Conservation (phyloP, 2,888 invertebrate genomes). For the Microchrysa polita region DNA sequence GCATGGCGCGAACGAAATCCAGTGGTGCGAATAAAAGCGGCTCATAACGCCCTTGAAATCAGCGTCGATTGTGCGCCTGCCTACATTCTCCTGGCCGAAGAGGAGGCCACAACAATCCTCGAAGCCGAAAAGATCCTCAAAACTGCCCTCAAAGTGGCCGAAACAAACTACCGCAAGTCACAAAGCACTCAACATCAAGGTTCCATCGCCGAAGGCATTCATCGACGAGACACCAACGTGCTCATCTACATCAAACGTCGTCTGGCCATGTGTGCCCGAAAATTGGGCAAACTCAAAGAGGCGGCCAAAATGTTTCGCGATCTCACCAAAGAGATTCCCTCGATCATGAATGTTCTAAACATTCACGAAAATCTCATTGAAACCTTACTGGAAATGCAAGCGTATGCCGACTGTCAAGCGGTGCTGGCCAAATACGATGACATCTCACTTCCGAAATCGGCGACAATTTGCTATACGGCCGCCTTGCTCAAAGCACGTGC, state of each 20-base stretch:
- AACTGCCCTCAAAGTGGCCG: conserved; percentile 85
- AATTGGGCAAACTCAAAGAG: conserved; percentile 92
- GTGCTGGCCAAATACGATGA: conserved; percentile 92
- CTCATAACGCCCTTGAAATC: conserved; percentile 85
- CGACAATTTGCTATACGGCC: conserved; percentile 93
- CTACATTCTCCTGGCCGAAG: conserved; percentile 93
- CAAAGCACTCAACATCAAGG: conserved; percentile 83
- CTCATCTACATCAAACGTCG: conserved; percentile 93
- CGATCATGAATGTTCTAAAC: conserved; percentile 91
- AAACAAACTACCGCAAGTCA: conserved; percentile 80
- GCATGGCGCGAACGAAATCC: conserved; percentile 97
- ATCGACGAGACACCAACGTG: conserved; percentile 90
- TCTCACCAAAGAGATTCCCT: conserved; percentile 94
- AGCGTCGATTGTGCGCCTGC: conserved; percentile 95
- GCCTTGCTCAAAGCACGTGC: conserved; percentile 91
- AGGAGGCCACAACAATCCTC: conserved; percentile 91
- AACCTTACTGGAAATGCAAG: conserved; percentile 92
- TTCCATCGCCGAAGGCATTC: conserved; percentile 76
- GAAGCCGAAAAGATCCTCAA: conserved; percentile 87
- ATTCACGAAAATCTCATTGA: conserved; percentile 97
- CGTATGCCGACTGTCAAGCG: conserved; percentile 95
- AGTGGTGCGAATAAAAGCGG: conserved; percentile 88
- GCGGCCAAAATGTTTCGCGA: conserved; percentile 97
- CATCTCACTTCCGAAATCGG: conserved; percentile 92
- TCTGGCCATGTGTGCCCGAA: conserved; percentile 96